Percentiles rank a stretch among this genome's conserved stretches.
phyloP scores from a whole-genome alignment of 2,888 invertebrate species.

The Drosophila pseudotakahashii region DNA sequence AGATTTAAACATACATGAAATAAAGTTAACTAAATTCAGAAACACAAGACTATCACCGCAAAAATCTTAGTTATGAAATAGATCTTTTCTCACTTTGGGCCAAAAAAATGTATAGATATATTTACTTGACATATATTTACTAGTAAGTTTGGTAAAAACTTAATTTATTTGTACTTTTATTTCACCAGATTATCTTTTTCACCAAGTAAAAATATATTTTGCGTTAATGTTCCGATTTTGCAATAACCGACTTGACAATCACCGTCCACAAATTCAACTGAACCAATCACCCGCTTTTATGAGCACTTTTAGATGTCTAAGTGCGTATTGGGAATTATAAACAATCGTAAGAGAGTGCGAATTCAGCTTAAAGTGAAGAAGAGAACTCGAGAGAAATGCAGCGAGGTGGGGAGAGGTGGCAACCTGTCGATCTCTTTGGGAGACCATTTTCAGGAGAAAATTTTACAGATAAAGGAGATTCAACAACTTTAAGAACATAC shows the following conservation, averaged over 20 bases:
- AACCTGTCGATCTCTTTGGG: too few species aligned
- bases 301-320: neutral
- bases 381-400: neutral
- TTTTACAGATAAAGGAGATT: too few species aligned
- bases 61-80: too few species aligned
- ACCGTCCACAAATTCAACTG: slow-evolving; percentile 1
- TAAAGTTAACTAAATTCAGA: neutral
- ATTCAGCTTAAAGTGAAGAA: neutral
- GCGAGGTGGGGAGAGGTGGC: too few species aligned
- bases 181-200: neutral
- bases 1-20: neutral
- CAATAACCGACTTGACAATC: neutral
- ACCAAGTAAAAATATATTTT: neutral
- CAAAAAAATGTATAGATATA: too few species aligned
- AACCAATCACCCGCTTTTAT: neutral
- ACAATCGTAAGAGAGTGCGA: slow-evolving; percentile 4
- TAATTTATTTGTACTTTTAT: too few species aligned
- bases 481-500: too few species aligned
- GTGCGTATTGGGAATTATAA: slow-evolving; percentile 1
- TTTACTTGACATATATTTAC: too few species aligned
- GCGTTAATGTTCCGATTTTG: neutral
- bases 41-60: too few species aligned
- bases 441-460: too few species aligned
- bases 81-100: too few species aligned
- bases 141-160: neutral